Base-by-base conservation (phyloP, 1,140 invertebrate species). In the Oedothorax gibbosus region DNA sequence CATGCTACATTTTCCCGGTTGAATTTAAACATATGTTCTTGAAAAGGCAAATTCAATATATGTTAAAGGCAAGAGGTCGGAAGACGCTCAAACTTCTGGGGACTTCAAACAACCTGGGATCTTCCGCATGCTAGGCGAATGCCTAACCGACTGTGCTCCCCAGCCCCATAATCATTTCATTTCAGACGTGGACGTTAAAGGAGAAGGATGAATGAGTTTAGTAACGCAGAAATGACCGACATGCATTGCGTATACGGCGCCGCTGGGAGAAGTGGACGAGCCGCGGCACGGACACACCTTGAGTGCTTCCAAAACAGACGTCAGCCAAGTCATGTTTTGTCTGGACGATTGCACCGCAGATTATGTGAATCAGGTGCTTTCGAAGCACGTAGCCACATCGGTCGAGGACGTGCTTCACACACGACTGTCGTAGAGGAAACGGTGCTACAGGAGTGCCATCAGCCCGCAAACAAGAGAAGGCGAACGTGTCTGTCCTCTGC, bases 181-280 rank as follows among this genome's bases (percentile, higher is more conserved):
- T 81, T 71, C 53, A 11, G 53, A 81, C 53, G 18, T 6, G 7
- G 53, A 71, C 12, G 18, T 10, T 10, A n/a, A 15, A 14, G 6
- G 65, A 66, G 50, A 53, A 81, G 65, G 53, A 56, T 69, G 66
- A 35, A 21, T 56, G 10, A 69, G 60, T 72, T 60, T 50, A 82
- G 66, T 54, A 82, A 72, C 21, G 79, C 79, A 15, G 53, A 82
- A n/a, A 18, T 72, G 51, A 57, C 68, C 15, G 56, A 72, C 72
- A 82, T 72, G 54, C 79, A 72, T 82, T 21, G 71, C 66, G 79
- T 49, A 11, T 72, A 72, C 56, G 68, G 68, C 21, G 20, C 20
- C n/a, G 20, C 66, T 9, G n/a, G 51, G 8, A 18, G 20, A 3
- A 50, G 10, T 57, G 66, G 35, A 15, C 15, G 8, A 72, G 49